Base-by-base conservation (phyloP, 2,888 invertebrate species). In the Unio pictorum region DNA sequence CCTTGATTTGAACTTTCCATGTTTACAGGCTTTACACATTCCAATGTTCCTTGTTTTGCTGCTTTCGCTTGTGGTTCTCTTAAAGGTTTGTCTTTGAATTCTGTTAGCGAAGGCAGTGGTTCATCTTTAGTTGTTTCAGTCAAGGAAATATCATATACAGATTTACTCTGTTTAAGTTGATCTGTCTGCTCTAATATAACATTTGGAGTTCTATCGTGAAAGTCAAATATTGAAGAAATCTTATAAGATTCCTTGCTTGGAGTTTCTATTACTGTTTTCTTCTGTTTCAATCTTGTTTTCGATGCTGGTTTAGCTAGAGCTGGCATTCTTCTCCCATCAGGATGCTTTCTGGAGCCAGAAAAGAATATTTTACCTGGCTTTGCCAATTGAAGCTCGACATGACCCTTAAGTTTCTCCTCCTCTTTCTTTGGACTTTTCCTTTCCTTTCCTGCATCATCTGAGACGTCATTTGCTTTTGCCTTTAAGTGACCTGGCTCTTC, bases 301-400 rank as follows among this genome's bases (percentile, higher is more conserved):
- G 62, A 64, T 7, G 67, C 55, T 6, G 68, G 62, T 64, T 82
- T 80, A 28, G 76, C 72, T 23, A 82, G 84, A 18, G 84, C 78
- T 54, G 78, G 78, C 69, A 84, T 82, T 28, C 86, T 76, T 20
- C 77, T 75, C 15, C 85, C 86, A 76, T 84, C 84, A 4, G 74
- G 69, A n/a, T 84, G 80, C 61, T 84, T 86, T 58, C 86, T 75
- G 11, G 78, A 71, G 6, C 80, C 84, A 62, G 81, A 74, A 71
- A 84, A 86, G 28, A 80, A 76, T 61, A 86, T 80, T 30, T 84
- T 76, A 8, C 86, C 86, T 23, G 85, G 84, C 63, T 84, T 85
- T 28, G 72, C 68, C 3, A 77, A 56, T 66, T 75, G 73, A 23
- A 81, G 66, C 20, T 80, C 80, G 28, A 83, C 78, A 59, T 76